phyloP scores from a whole-genome alignment of 2,797 vertebrate species.

The Limosa lapponica region DNA sequence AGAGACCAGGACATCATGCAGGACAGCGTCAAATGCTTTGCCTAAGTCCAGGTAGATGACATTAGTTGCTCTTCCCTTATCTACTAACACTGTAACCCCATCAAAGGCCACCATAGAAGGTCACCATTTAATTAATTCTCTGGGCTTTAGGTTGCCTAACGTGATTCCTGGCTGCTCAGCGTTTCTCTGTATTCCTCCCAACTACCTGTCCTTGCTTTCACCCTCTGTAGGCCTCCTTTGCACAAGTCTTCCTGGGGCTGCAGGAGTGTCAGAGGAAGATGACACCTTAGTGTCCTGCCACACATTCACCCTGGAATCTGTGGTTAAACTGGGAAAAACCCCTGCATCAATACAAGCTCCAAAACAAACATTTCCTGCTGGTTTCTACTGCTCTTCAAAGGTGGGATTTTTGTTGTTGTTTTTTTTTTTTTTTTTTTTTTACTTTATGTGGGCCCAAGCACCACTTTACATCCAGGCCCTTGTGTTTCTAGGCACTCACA shows the following conservation, averaged over 20 bases:
- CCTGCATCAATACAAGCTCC: not conserved
- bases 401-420: too few species aligned
- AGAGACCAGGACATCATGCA: not conserved
- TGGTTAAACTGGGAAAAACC: accelerated
- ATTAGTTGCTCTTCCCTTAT: not conserved
- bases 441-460: too few species aligned
- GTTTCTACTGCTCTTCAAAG: not conserved
- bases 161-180: not conserved
- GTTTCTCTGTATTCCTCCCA: not conserved
- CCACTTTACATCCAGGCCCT: not conserved
- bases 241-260: accelerated
- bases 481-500: accelerated
- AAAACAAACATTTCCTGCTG: accelerated
- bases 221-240: not conserved
- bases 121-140: not conserved
- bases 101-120: not conserved
- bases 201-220: not conserved
- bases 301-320: accelerated
- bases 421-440: accelerated
- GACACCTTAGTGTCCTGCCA: accelerated
- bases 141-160: not conserved
- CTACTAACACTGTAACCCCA: not conserved
- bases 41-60: not conserved
- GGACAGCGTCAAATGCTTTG: not conserved
- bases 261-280: not conserved